Percentiles rank a stretch among this genome's conserved stretches.
Evolutionary conservation across 2,888 invertebrate species (phyloP).

Genomic region (Polylopha cassiicola): DNA sequence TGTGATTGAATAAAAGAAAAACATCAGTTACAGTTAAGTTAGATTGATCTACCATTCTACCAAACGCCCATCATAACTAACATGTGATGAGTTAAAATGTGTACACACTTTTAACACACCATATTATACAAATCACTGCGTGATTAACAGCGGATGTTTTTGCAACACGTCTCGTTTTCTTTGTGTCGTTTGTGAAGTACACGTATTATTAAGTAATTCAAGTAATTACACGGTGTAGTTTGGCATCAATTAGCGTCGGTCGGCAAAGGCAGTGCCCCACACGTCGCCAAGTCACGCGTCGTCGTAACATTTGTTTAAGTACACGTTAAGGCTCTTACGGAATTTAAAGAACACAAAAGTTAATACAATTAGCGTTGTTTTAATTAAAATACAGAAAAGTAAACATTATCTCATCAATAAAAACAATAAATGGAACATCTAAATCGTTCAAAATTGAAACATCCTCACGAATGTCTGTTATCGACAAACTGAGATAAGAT

Average conservation of each 20-base stretch:
- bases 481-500: too few species aligned
- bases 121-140: too few species aligned
- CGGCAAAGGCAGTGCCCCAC: constrained; percentile 6
- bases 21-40: constrained; percentile 5
- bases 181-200: constrained; percentile 12
- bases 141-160: constrained; percentile 9
- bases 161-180: constrained; percentile 2
- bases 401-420: too few species aligned
- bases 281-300: constrained; percentile 3
- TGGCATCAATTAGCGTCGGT: constrained; percentile 5
- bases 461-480: too few species aligned
- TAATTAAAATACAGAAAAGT: too few species aligned
- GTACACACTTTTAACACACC: too few species aligned
- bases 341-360: too few species aligned
- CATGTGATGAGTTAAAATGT: too few species aligned
- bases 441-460: too few species aligned
- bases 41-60: constrained; percentile 2
- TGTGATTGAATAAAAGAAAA: constrained; percentile 8
- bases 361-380: too few species aligned
- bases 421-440: too few species aligned
- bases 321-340: too few species aligned
- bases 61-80: neutral
- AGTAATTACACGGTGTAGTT: constrained; percentile 18
- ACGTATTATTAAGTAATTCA: constrained; percentile 21
- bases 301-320: constrained; percentile 13